Evolutionary conservation across 2,888 invertebrate species (phyloP), one percentile per base, ranked within the genome.

Genomic region (Ptychoptera contaminata): DNA sequence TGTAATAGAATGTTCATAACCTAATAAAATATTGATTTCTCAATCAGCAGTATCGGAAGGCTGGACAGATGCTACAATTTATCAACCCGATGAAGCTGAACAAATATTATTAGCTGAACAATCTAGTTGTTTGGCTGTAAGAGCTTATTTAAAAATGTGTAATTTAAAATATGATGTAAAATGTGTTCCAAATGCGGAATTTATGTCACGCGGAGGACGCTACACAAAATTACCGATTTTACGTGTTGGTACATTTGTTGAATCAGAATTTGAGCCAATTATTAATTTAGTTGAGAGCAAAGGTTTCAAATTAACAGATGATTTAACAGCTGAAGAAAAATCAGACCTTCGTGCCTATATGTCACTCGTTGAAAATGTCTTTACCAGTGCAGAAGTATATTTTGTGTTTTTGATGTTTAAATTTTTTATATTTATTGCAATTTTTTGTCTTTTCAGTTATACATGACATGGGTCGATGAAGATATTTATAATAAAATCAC

Each of bases 291-390:
- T 91, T 2, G 81, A 80, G 34, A 82, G 80, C 54, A 93, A 91
- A 66, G 87, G 87, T 0, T 75, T 81, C 23, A 74, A 79, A 7
- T 67, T 94, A 34, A 85, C 87, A 5, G 69, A 71, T 14, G 68
- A 76, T 52, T 65, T 94, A 48, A 76, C 79, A 35, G 72, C 76
- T 2, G 77, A 80, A 39, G 81, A 88, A 55, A 83, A 83, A 57
- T 81, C 87, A 0, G 96, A 97, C 58, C 82, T 96, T 80, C 74
- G 88, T 52, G 93, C 96, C 0, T 94, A 91, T 60, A 88, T 93
- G 69, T 84, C 90, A 2, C 69, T 96, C 14, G 82, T 93, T 5
- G 85, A 87, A 46, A 82, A 84, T 56, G 85, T 93, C 0, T 70
- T 97, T 43, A 82, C 83, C 41, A 88, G 90, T 67, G 91, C 94